Conservation (phyloP, 2,888 invertebrate genomes). For the Hirudinaria manillensis region DNA sequence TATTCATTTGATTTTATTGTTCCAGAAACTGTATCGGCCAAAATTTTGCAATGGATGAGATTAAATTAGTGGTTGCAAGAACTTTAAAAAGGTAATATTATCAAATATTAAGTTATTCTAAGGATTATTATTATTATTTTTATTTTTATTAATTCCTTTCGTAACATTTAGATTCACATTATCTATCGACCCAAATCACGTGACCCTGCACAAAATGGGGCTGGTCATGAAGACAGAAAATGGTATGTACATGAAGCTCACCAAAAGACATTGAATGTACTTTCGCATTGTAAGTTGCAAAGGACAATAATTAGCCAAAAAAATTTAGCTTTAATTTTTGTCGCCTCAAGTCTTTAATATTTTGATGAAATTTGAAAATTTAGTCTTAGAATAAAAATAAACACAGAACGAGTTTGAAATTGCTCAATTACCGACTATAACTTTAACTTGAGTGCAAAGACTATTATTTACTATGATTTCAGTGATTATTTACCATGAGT, state of each 20-base stretch:
- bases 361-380: too few species aligned
- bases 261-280: conserved; percentile 10
- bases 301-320: background rate
- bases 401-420: too few species aligned
- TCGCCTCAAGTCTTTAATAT: background rate
- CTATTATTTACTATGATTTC: too few species aligned
- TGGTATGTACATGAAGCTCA: conserved; percentile 37
- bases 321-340: background rate
- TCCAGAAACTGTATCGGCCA: conserved; percentile 49
- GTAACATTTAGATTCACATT: conserved; percentile 38
- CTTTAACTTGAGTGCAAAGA: too few species aligned
- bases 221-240: conserved; percentile 43
- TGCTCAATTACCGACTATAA: too few species aligned
- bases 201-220: conserved; percentile 38
- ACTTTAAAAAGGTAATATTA: conserved; percentile 42
- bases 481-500: too few species aligned
- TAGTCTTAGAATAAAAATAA: too few species aligned
- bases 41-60: conserved; percentile 49
- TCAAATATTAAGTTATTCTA: background rate
- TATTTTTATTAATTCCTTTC: background rate
- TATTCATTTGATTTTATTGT: conserved; percentile 4
- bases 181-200: conserved; percentile 37
- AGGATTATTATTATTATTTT: background rate
- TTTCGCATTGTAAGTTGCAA: background rate
- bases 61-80: conserved; percentile 44